A percentile compares a stretch with the other conserved stretches of the same genome.
Evolutionary conservation across 2,113 vertebrate genomes (phyloP).

Genomic region (Oryzias celebensis): DNA sequence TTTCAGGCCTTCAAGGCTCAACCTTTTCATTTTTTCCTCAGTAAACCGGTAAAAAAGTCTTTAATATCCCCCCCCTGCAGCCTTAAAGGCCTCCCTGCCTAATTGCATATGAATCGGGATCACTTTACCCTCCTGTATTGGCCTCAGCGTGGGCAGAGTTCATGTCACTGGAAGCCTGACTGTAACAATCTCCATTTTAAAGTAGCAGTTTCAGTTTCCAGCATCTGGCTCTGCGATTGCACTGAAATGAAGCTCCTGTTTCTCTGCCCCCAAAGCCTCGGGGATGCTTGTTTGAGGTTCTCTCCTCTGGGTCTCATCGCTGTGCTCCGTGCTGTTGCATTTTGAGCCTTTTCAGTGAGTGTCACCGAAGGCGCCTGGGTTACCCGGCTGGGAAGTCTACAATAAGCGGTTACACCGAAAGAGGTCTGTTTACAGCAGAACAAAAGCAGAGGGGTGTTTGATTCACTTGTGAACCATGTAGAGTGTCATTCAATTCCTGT

Average conservation of each 20-base stretch:
- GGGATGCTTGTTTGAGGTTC: background rate
- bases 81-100: constrained; percentile 56
- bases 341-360: constrained; percentile 17
- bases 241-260: constrained; percentile 68
- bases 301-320: constrained; percentile 1
- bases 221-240: constrained; percentile 55
- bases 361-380: constrained; percentile 32
- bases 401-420: constrained; percentile 32
- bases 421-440: constrained; percentile 56
- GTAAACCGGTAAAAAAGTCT: background rate
- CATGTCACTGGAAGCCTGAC: constrained; percentile 53
- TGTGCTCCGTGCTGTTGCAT: background rate
- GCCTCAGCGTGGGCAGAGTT: constrained; percentile 38
- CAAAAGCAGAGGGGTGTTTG: constrained; percentile 67
- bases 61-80: constrained; percentile 8
- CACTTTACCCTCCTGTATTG: constrained; percentile 56
- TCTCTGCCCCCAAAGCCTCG: constrained; percentile 2
- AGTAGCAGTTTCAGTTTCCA: constrained; percentile 67
- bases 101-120: constrained; percentile 66
- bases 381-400: constrained; percentile 44
- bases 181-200: constrained; percentile 69
- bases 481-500: constrained; percentile 73
- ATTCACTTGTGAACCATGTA: constrained; percentile 65
- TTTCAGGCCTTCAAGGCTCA: background rate
- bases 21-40: background rate